phyloP scores from a whole-genome alignment of 2,888 invertebrate genomes.

The Sisyra nigra region DNA sequence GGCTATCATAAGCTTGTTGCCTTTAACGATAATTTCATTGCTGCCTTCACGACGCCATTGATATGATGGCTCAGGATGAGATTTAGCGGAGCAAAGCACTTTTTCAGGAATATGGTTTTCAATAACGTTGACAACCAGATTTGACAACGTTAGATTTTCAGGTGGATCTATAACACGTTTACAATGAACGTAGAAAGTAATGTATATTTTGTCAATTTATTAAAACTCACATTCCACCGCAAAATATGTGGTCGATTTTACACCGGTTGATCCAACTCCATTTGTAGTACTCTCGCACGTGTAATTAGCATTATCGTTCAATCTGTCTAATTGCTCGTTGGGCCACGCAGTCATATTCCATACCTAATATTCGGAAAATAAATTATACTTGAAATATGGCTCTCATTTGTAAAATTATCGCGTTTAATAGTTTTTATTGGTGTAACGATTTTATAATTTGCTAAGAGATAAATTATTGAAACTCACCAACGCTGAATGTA shows the following conservation, averaged over 20 bases:
- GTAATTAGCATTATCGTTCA: conserved; percentile 64
- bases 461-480: too few relatives aligned
- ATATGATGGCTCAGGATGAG: conserved; percentile 55
- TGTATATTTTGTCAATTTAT: conserved; percentile 4
- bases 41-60: conserved; percentile 50
- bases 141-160: conserved; percentile 65
- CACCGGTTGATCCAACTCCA: conserved; percentile 62
- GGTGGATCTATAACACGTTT: conserved; percentile 47
- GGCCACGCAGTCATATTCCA: conserved; percentile 84
- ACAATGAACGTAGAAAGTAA: not conserved
- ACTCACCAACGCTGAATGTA: conserved; percentile 67
- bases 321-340: conserved; percentile 55
- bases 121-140: conserved; percentile 31
- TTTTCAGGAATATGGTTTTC: conserved; percentile 38
- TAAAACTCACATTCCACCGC: conserved; percentile 72
- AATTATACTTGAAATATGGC: too few relatives aligned
- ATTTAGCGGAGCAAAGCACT: conserved; percentile 41
- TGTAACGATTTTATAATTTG: too few relatives aligned
- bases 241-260: conserved; percentile 69
- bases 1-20: conserved; percentile 40
- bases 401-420: too few relatives aligned
- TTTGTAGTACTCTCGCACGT: conserved; percentile 68
- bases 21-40: conserved; percentile 30
- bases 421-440: too few relatives aligned
- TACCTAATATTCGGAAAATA: conserved; percentile 27